Evolutionary conservation across 2,113 vertebrate genomes (phyloP).

Genomic region (Cephalopterus ornatus): DNA sequence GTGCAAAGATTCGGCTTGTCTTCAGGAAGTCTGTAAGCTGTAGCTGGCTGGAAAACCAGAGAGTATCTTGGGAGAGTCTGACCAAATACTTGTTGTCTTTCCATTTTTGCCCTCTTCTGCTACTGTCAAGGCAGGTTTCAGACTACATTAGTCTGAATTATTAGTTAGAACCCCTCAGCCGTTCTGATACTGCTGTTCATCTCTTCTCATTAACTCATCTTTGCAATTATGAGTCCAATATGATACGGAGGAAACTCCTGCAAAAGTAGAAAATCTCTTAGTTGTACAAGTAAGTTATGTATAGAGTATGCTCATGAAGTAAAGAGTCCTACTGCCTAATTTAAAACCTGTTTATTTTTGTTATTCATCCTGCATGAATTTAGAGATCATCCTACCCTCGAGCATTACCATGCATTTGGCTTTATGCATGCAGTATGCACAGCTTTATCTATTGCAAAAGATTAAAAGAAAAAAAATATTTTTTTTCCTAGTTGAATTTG

Average conservation of each 20-base stretch:
- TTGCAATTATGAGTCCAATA: background rate
- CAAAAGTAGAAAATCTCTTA: background rate
- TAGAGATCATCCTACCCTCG: background rate
- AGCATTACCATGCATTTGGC: background rate
- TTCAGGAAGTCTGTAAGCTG: background rate
- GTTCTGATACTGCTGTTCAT: background rate
- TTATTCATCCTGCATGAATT: background rate
- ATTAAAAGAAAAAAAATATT: background rate
- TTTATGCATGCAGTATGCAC: background rate
- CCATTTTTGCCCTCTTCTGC: background rate
- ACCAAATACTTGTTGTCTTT: background rate
- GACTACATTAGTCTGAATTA: background rate
- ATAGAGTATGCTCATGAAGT: background rate
- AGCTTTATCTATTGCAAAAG: background rate
- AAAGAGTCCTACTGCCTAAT: background rate
- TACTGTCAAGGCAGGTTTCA: background rate
- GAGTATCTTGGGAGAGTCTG: accelerated
- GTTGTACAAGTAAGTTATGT: background rate
- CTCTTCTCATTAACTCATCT: background rate
- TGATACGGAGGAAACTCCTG: background rate
- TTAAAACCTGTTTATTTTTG: background rate
- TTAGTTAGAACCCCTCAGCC: background rate
- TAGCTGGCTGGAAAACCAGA: background rate
- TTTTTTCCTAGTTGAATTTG: background rate
- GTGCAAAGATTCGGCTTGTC: background rate